These are phyloP conservation scores for Sinonovacula constricta DNA, from an alignment of 1,140 invertebrate genomes.

Conservation along the genomic window DNA sequence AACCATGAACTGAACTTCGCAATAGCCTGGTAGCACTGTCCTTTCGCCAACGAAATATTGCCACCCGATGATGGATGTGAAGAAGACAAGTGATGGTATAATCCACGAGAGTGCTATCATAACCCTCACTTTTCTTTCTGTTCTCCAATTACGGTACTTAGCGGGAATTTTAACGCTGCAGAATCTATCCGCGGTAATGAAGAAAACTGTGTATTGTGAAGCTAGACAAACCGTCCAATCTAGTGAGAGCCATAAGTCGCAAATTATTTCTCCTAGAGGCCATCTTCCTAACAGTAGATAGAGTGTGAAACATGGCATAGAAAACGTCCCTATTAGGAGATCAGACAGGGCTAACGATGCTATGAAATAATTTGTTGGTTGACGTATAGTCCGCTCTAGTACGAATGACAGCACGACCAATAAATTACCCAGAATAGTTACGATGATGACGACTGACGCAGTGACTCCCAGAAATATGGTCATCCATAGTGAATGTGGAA, in stretches of 20 bases:
- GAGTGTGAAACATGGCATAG: constrained; percentile 96
- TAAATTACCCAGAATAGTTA: constrained; percentile 89
- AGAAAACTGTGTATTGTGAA: constrained; percentile 98
- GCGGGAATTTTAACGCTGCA: constrained; percentile 99
- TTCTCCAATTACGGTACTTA: constrained; percentile 97
- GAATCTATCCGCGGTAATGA: constrained; percentile 99
- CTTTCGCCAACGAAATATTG: constrained; percentile 95
- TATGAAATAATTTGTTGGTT: constrained; percentile 99
- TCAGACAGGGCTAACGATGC: constrained; percentile 98
- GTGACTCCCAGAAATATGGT: constrained; percentile 94
- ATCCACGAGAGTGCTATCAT: constrained; percentile 96
- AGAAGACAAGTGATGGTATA: constrained; percentile 96
- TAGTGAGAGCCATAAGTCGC: constrained; percentile 99
- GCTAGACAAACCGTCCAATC: constrained; percentile 99
- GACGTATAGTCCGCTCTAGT: constrained; percentile 96
- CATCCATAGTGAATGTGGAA: constrained; percentile 94
- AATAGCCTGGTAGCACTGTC: constrained; percentile 86
- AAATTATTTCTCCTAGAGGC: constrained; percentile 96
- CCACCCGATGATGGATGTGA: constrained; percentile 99
- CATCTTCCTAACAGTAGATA: constrained; percentile 95
- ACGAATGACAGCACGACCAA: constrained; percentile 97
- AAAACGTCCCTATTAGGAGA: constrained; percentile 93
- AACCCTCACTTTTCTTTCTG: constrained; percentile 94
- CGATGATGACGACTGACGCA: constrained; percentile 81
- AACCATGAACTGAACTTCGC: constrained; percentile 98